Evolutionary conservation across 2,797 vertebrate genomes (phyloP).

Genomic region (Amphiprion clarkii): DNA sequence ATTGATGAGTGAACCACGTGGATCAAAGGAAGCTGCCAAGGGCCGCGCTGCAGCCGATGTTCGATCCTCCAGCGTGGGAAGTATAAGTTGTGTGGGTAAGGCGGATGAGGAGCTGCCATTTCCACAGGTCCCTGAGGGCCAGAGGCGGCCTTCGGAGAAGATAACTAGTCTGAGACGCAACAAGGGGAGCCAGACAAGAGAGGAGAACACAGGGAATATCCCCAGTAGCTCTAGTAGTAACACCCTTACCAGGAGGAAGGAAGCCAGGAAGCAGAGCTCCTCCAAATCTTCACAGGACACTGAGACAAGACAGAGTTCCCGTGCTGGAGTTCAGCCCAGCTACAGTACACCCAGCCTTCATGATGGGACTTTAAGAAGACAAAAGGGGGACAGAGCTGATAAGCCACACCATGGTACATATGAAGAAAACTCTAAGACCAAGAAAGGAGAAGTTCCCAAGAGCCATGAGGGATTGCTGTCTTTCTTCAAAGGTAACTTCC

Average conservation of each 20-base stretch:
- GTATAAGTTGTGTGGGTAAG: slow-evolving; percentile 65
- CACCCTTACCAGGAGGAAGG: slow-evolving; percentile 82
- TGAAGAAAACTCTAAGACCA: slow-evolving; percentile 65
- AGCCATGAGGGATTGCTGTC: slow-evolving; percentile 83
- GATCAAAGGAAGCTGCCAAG: slow-evolving; percentile 51
- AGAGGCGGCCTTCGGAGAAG: slow-evolving; percentile 68
- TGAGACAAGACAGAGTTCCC: slow-evolving; percentile 56
- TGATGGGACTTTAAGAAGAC: slow-evolving; percentile 65
- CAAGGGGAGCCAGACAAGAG: slow-evolving; percentile 66
- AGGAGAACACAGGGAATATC: slow-evolving; percentile 52
- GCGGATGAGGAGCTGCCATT: slow-evolving; percentile 24
- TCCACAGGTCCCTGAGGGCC: slow-evolving; percentile 66
- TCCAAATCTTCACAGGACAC: slow-evolving; percentile 63
- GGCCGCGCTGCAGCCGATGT: slow-evolving; percentile 9
- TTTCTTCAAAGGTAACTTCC: slow-evolving; percentile 85
- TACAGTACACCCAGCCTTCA: slow-evolving; percentile 68
- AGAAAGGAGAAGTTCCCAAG: slow-evolving; percentile 70
- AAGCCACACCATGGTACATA: slow-evolving; percentile 39
- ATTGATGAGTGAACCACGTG: slow-evolving; percentile 73
- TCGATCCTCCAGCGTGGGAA: slow-evolving; percentile 62
- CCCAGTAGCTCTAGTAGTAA: slow-evolving; percentile 69
- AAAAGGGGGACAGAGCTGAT: slow-evolving; percentile 51
- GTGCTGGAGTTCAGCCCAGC: slow-evolving; percentile 65
- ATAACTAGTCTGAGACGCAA: slow-evolving; percentile 64
- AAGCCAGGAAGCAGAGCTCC: slow-evolving; percentile 73